Percentiles rank a stretch among this genome's conserved stretches.
These are phyloP conservation scores for Hylia prasina DNA, from an alignment of 2,113 vertebrate genomes.

Conservation along the genomic window DNA sequence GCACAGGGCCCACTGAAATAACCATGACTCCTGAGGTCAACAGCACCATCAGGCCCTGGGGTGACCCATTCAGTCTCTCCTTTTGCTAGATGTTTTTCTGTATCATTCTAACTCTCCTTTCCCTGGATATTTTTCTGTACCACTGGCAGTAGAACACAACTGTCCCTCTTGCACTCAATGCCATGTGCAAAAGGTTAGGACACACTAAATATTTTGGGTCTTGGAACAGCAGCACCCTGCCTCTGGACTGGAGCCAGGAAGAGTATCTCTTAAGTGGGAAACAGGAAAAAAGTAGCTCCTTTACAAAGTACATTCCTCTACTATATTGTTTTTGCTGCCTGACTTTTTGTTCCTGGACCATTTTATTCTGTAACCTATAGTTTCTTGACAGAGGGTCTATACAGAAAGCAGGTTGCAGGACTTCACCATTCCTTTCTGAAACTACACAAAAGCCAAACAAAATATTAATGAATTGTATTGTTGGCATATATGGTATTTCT, in stretches of 20 bases:
- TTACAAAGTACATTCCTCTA: neutral
- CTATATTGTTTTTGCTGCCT: neutral
- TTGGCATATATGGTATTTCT: neutral
- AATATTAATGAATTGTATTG: neutral
- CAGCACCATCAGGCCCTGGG: neutral
- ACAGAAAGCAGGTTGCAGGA: neutral
- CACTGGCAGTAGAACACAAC: neutral
- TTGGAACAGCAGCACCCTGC: neutral
- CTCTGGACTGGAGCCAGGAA: neutral
- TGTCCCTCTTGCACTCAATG: neutral
- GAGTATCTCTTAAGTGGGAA: neutral
- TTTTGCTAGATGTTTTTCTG: neutral
- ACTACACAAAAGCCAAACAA: neutral
- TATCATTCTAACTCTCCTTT: neutral
- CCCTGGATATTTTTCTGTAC: neutral
- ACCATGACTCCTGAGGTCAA: neutral
- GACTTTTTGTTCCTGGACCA: neutral
- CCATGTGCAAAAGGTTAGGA: neutral
- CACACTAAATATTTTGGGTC: neutral
- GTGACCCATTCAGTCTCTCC: fast-evolving
- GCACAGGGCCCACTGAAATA: neutral
- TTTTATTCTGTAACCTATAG: neutral
- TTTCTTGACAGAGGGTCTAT: neutral
- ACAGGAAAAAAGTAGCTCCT: neutral
- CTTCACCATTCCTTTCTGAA: neutral